A percentile compares a stretch with the other conserved stretches of the same genome.
Conservation (phyloP, 2,888 invertebrate genomes). For the Melinopterus prodromus region DNA sequence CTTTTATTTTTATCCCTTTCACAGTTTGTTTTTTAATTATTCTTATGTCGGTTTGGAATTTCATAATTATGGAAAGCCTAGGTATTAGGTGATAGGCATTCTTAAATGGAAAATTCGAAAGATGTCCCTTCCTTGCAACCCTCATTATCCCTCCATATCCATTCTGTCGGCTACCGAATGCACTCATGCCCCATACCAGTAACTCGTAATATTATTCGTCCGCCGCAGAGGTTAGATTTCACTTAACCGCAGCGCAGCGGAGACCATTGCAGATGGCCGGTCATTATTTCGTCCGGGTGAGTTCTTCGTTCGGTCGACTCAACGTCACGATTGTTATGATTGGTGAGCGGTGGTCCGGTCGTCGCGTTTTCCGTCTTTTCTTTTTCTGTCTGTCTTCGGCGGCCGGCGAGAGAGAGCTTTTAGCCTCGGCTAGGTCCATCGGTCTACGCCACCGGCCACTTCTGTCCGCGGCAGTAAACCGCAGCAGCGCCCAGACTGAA, state of each 20-base stretch:
- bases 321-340: conserved; percentile 24
- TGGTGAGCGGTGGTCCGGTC: conserved; percentile 20
- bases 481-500: conserved; percentile 39
- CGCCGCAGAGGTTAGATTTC: neutral
- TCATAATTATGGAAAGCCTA: too few species aligned
- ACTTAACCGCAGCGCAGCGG: neutral
- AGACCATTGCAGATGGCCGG: neutral
- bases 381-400: conserved; percentile 23
- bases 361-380: conserved; percentile 16
- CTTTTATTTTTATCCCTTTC: too few species aligned
- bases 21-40: too few species aligned
- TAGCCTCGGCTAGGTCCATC: conserved; percentile 11
- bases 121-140: too few species aligned
- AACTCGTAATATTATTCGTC: neutral
- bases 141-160: too few species aligned
- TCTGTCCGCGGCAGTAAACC: conserved; percentile 19
- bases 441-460: conserved; percentile 14
- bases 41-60: too few species aligned
- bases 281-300: neutral
- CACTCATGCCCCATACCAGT: neutral
- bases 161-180: too few species aligned
- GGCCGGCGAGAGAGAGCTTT: conserved; percentile 18
- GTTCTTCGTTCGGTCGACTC: neutral
- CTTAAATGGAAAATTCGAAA: too few species aligned
- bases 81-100: too few species aligned